Base-by-base conservation (phyloP, 2,797 vertebrate genomes). In the Pangasius djambal region DNA sequence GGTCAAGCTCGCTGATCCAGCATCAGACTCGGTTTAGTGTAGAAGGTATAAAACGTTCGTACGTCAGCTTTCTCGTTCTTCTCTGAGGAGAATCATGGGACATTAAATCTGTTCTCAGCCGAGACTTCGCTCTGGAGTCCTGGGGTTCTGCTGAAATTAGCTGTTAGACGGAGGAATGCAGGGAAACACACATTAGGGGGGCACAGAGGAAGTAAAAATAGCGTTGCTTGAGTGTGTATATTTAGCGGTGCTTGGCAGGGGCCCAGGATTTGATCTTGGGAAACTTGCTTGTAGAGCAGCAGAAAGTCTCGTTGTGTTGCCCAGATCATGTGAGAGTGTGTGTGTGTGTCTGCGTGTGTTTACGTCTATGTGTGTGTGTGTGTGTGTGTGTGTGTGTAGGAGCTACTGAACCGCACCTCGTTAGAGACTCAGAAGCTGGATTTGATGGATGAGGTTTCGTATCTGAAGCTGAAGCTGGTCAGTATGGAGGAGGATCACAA, bases 381-480 rank as follows among this genome's bases (percentile, higher is more conserved):
- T 88, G 81, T 89, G 55, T 90, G 75, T 89, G 20, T 91, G 74
- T 88, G 50, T 91, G 72, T 87, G 40, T 86, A 99, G 98, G 98
- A 99, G 95, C 94, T 99, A 94, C 94, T 97, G 91, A 98, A 97
- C 93, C 97, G 97, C 87, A 98, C 97, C 2, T 97, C 96, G 2
- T 95, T 99, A 3, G 98, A 99, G 95, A 98, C 97, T 12, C 97
- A 99, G 95, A 99, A 99, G 93, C 93, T 99, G 50, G 97, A 99
- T 93, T 95, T 99, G 89, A 97, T 98, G 95, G 97, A 98, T 85
- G 97, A 99, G 93, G 97, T 99, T 91, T 99, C 98, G 48, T 97
- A 96, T 91, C 95, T 99, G 91, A 99, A 99, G 91, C 97, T 99
- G 92, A 98, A 98, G 91, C 94, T 99, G 92, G 98, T 97, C 92